Evolutionary conservation across 2,888 invertebrate species (phyloP), one percentile per base, ranked within the genome.

Genomic region (Morpho achilles): DNA sequence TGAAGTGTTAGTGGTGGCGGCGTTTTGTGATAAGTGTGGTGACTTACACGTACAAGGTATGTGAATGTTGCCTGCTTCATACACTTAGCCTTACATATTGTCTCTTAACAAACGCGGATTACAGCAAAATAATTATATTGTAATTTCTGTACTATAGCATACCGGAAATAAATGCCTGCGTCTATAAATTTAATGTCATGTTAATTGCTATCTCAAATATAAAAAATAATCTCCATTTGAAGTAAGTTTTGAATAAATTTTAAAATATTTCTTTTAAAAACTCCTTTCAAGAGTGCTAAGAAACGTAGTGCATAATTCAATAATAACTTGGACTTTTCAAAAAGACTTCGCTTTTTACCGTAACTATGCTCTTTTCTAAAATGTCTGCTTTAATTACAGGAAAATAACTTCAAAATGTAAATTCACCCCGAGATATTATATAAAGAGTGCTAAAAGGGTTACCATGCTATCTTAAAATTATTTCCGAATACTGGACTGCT

Each of bases 341-440:
- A 49, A 46, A 16, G 22, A 46, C 46, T 32, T 32, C 32, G 49
- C n/a, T 49, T 9, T 10, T 47, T 5, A 5, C 32, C 32, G 32
- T 32, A 32, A 32, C 32, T 32, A 32, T 32, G 32, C 32, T 16
- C 7, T 49, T 9, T 49, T 40, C 49, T 10, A 10, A 49, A 49
- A 49, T 39, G 39, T 49, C 39, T 5, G 49, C n/a, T 39, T 46
- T 46, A 46, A 46, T 46, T 46, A 46, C 46, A 46, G 49, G 39
- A 49, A 49, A 49, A 10, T 49, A 49, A 49, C 39, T 49, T 39
- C n/a, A 49, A 49, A 49, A 49, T 49, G 49, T 49, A 49, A 49
- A 40, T 49, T 49, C 49, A 49, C 49, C 39, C 10, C 39, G 49
- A 39, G 32, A 49, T 39, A 49, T 49, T 49, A 39, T 49, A 32